Evolutionary conservation across 2,888 invertebrate genomes (phyloP), one percentile per base, ranked within the genome.

Genomic region (Epiblema foenella): DNA sequence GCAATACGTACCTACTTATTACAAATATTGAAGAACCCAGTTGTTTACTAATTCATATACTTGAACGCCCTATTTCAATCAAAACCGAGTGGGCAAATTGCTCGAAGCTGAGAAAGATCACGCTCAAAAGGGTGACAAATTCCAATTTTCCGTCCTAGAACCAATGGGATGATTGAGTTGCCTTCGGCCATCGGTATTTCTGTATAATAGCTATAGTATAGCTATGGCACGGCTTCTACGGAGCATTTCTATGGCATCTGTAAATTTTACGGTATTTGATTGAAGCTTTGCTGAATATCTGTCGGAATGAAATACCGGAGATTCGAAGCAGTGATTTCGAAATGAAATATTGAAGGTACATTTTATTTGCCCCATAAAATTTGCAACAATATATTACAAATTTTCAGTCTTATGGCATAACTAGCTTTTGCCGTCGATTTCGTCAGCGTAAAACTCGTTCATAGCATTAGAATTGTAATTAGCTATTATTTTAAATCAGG

Each of bases 1-100:
- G n/a, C n/a, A n/a, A n/a, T n/a, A n/a, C n/a, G n/a, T n/a, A n/a
- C n/a, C n/a, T n/a, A n/a, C n/a, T n/a, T n/a, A n/a, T n/a, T n/a
- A n/a, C n/a, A n/a, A 37, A 63, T 51, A 51, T 49, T 63, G 51
- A 37, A 63, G 17, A 51, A 24, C 17, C 24, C 29, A 12, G 29
- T 29, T 62, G 18, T 54, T 52, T 68, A 54, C 54, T 58, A 46
- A 68, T 60, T 62, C 54, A 46, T 42, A 46, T 33, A 29, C 29
- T 56, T 15, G 33, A 24, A n/a, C 18, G 18, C 60, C 62, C 54
- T 37, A 56, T 63, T 86, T 83, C 85, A 89, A 89, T 89, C 89
- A 89, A 86, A 89, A 87, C 86, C 85, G 87, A 57, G 87, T 85
- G 85, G 85, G 83, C 83, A 84, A 88, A 89, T 88, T 85, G 86